These are phyloP conservation scores for Stratiomys singularior DNA, from an alignment of 2,888 invertebrate species.

Conservation along the genomic window DNA sequence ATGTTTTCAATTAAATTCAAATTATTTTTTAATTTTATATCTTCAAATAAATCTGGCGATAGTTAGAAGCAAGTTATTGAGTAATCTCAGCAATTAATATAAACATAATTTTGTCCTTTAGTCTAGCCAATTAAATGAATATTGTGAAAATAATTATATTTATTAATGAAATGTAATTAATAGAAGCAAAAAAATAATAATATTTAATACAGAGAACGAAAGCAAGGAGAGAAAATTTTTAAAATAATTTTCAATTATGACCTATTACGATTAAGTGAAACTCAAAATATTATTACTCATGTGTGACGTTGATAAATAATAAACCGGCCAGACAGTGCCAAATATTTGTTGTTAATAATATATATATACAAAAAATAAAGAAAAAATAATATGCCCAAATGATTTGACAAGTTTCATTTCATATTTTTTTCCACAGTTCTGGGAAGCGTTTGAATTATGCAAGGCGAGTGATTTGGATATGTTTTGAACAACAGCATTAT, in stretches of 20 bases:
- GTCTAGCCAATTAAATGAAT: not conserved
- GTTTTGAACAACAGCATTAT: no score
- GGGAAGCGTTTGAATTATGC: not conserved
- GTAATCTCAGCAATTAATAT: not conserved
- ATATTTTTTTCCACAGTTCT: not conserved
- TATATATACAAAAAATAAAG: conserved; percentile 13
- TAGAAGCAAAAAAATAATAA: no score
- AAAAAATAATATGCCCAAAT: not conserved
- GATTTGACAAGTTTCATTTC: not conserved
- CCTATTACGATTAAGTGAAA: not conserved
- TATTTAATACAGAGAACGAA: no score
- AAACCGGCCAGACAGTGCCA: conserved; percentile 20
- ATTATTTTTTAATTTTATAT: not conserved
- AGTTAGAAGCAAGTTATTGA: not conserved
- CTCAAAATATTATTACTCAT: conserved; percentile 8
- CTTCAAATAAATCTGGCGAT: no score
- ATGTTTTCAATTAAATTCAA: not conserved
- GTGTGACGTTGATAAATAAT: conserved; percentile 25
- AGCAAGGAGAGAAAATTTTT: not conserved
- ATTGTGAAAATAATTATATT: not conserved
- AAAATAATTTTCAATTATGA: not conserved
- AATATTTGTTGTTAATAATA: conserved; percentile 30
- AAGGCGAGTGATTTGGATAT: not conserved
- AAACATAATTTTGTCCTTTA: not conserved
- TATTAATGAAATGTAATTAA: no score